A percentile compares a stretch with the other conserved stretches of the same genome.
These are phyloP conservation scores for Podargus strigoides DNA, from an alignment of 2,797 vertebrate species.

Conservation along the genomic window DNA sequence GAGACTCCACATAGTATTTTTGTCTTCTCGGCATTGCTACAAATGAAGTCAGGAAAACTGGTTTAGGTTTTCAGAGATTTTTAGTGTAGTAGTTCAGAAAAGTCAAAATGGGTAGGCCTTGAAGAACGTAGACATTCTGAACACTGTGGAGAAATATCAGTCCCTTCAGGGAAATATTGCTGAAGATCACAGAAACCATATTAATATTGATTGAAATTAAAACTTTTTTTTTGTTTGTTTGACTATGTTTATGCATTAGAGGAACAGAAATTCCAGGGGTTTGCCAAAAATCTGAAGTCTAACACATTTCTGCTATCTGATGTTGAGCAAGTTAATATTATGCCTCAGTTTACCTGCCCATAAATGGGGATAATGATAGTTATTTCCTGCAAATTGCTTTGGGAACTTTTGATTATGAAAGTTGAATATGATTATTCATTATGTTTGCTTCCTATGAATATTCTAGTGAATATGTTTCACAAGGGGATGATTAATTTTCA, in stretches of 20 bases:
- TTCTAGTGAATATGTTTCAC: slow-evolving; percentile 51
- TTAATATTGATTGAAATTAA: background rate
- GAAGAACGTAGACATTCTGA: background rate
- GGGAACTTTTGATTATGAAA: slow-evolving; percentile 52
- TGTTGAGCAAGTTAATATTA: background rate
- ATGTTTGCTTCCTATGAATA: slow-evolving; percentile 67
- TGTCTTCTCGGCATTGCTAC: background rate
- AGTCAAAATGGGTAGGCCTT: background rate
- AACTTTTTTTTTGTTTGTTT: background rate
- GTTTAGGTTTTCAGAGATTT: background rate
- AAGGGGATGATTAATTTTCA: slow-evolving; percentile 66
- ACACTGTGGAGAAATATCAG: background rate
- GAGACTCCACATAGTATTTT: background rate
- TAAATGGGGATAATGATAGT: slow-evolving; percentile 27
- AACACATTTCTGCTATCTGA: background rate
- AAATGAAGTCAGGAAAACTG: background rate
- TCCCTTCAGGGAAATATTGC: background rate
- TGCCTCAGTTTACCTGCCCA: slow-evolving; percentile 30
- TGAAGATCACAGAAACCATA: background rate
- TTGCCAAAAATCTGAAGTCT: background rate
- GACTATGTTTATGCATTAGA: background rate
- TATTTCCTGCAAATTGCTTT: slow-evolving; percentile 46
- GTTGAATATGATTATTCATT: slow-evolving; percentile 53
- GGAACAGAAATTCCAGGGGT: background rate
- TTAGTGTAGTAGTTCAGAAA: background rate